phyloP scores from a whole-genome alignment of 2,113 vertebrate species.

The Gavialis gangeticus region DNA sequence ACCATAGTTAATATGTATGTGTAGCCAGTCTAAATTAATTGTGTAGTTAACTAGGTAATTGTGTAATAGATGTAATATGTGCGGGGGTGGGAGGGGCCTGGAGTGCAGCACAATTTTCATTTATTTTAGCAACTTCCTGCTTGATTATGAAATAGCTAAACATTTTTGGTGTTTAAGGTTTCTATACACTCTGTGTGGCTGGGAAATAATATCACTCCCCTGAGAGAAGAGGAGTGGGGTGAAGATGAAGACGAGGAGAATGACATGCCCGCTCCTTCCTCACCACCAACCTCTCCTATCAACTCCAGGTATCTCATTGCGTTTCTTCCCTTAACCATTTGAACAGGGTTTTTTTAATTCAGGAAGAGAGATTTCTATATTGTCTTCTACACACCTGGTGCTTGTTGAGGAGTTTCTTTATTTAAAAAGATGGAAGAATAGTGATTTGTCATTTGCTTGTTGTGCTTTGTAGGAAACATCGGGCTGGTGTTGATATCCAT shows the following conservation, averaged over 20 bases:
- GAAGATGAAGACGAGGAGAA: slow-evolving; percentile 97
- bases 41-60: too few relatives aligned
- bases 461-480: slow-evolving; percentile 88
- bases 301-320: slow-evolving; percentile 89
- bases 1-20: too few relatives aligned
- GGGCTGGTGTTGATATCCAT: slow-evolving; percentile 98
- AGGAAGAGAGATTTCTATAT: not conserved
- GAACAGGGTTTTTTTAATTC: not conserved
- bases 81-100: too few relatives aligned
- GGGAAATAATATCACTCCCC: slow-evolving; percentile 94
- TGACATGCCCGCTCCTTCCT: slow-evolving; percentile 84
- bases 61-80: too few relatives aligned
- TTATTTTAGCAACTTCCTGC: not conserved
- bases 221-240: slow-evolving; percentile 96
- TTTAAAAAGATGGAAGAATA: not conserved
- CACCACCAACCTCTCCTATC: slow-evolving; percentile 91
- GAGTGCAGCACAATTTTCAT: not conserved
- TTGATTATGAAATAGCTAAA: not conserved
- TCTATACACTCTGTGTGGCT: slow-evolving; percentile 98
- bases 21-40: too few relatives aligned
- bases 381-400: not conserved
- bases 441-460: not conserved
- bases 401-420: not conserved
- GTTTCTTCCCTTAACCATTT: not conserved
- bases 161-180: slow-evolving; percentile 81